Conservation (phyloP, 2,888 invertebrate genomes). For the Leistus spinibarbis region DNA sequence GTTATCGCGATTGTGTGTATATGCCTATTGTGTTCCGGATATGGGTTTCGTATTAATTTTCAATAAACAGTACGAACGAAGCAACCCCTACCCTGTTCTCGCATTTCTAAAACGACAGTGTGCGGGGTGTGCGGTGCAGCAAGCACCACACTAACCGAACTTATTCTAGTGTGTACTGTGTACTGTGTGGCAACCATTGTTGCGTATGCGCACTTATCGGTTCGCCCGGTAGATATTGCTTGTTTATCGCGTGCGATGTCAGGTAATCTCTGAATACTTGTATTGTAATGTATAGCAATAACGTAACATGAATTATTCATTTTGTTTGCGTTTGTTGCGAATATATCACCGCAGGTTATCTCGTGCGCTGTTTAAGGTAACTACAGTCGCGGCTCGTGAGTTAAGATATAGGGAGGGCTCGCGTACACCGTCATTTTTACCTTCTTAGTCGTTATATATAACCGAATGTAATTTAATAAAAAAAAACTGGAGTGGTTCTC, state of each 20-base stretch:
- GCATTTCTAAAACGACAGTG: not conserved
- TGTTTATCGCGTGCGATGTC: constrained; percentile 43
- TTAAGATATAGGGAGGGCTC: no score
- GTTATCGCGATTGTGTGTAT: constrained; percentile 13
- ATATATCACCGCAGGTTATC: constrained; percentile 46
- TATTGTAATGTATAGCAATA: constrained; percentile 43
- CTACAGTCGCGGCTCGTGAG: no score
- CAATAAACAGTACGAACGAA: constrained; percentile 4
- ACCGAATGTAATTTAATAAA: no score
- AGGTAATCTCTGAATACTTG: constrained; percentile 42
- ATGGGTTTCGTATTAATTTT: constrained; percentile 20
- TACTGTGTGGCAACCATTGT: not conserved
- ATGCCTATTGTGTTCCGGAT: constrained; percentile 8
- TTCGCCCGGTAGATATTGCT: constrained; percentile 39
- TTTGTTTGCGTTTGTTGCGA: constrained; percentile 44
- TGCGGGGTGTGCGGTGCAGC: no score
- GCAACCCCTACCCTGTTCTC: not conserved
- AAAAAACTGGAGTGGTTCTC: no score
- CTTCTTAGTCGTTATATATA: no score
- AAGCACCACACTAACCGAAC: not conserved
- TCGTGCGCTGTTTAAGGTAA: constrained; percentile 33
- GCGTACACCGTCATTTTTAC: no score
- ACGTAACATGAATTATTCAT: constrained; percentile 46
- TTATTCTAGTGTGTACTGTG: not conserved
- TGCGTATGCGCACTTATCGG: constrained; percentile 30